Evolutionary conservation across 1,140 invertebrate species (phyloP), one percentile per base, ranked within the genome.

Genomic region (Lutraria rhynchaena): DNA sequence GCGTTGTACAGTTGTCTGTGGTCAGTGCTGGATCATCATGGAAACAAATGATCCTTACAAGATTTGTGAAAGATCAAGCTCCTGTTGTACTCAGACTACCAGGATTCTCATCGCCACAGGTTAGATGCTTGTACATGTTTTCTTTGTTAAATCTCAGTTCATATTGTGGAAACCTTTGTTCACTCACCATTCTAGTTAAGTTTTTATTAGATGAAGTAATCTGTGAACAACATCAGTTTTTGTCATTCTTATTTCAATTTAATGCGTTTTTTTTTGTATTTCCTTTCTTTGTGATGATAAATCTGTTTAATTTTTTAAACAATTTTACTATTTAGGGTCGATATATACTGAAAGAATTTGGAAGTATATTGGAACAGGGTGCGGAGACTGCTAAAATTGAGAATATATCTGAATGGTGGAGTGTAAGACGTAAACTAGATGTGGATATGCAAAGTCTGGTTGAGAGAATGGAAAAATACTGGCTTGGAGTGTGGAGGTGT

Each of bases 401-500:
- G 3, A 82, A 85, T 57, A 88, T 83, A 51, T 53, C 67, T 44
- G 81, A 84, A 46, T 89, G 87, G 86, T 89, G 88, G 88, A 84
- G 65, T 46, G 60, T 37, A 15, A 65, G 88, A 3, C 58, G 61
- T 46, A 75, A 51, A n/a, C 41, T 88, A 11, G 85, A 88, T 29
- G 46, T 46, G 0, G 83, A 82, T 17, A 44, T 87, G 69, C 89
- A 95, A 95, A 90, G 87, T 86, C 92, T 95, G 13, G 92, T 95
- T 41, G 90, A 92, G 24, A 92, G 93, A 74, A 93, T 96, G 88
- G 95, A 95, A 82, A 93, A 92, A 17, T 89, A 93, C 37, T 95
- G 95, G 95, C 90, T 96, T 2, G 93, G 94, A 46, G 93, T 94
- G 44, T 95, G 94, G 94, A 94, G 51, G 46, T 67, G 61, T 57